Conservation (phyloP, 1,140 invertebrate genomes). For the Pentalonia nigronervosa region DNA sequence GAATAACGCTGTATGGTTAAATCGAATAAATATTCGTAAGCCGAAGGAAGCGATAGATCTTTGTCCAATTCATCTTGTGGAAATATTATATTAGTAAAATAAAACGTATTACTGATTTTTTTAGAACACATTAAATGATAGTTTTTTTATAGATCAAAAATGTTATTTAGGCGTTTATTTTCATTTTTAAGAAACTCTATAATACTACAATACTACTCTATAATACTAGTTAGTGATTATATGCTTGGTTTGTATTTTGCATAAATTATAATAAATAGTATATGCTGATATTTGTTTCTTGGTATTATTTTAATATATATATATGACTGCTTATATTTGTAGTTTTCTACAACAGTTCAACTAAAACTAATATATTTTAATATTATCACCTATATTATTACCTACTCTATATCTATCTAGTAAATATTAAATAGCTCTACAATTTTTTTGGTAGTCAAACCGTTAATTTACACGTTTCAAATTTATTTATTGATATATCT, state of each 20-base stretch:
- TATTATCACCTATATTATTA: neutral
- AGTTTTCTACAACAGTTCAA: neutral
- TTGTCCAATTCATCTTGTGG: neutral
- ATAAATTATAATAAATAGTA: neutral
- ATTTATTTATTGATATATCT: neutral
- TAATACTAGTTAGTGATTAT: neutral
- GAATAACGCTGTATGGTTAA: neutral
- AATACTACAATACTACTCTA: no score
- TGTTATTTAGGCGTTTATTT: neutral
- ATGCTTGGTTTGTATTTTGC: neutral
- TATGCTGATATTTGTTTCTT: neutral
- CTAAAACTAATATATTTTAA: neutral
- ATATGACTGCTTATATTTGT: neutral
- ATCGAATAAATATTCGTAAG: constrained; percentile 3
- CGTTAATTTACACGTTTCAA: neutral
- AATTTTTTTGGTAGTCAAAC: neutral
- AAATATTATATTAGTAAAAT: neutral
- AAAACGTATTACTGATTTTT: neutral
- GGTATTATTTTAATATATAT: neutral
- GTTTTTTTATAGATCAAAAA: neutral
- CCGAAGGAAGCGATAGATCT: neutral
- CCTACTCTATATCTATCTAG: neutral
- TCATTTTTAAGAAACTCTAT: neutral
- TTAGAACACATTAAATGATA: neutral
- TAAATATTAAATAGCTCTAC: neutral